Percentiles rank a stretch among this genome's conserved stretches.
These are phyloP conservation scores for Chouioia cunea DNA, from an alignment of 2,888 invertebrate species.

Conservation along the genomic window DNA sequence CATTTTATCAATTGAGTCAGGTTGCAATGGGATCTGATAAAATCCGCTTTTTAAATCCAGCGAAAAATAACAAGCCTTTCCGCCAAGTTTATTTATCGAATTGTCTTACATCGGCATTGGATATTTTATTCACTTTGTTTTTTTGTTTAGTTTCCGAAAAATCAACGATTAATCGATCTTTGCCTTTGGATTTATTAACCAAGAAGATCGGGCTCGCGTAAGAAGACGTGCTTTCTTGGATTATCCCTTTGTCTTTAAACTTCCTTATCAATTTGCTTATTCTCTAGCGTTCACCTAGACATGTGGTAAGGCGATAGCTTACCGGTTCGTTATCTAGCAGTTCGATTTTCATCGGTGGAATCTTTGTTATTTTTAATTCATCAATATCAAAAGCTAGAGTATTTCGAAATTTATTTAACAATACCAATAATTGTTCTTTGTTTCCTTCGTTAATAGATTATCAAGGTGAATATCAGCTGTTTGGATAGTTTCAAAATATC, in stretches of 20 bases:
- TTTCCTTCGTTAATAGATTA: conserved; percentile 20
- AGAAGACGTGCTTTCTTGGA: not conserved
- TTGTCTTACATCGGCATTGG: conserved; percentile 62
- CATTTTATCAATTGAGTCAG: too few relatives aligned
- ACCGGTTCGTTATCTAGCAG: not conserved
- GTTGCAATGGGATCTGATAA: too few relatives aligned
- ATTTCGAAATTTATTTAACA: conserved; percentile 31
- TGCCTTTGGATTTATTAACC: not conserved
- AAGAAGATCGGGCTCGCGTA: conserved; percentile 9
- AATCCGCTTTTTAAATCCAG: too few relatives aligned
- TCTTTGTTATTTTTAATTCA: conserved; percentile 4
- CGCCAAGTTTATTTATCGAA: conserved; percentile 56
- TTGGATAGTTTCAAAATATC: not conserved
- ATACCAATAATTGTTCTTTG: conserved; percentile 2
- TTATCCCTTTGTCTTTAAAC: not conserved
- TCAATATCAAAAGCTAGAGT: conserved; percentile 13
- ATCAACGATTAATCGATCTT: not conserved
- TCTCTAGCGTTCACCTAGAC: not conserved
- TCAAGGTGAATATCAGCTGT: conserved; percentile 22
- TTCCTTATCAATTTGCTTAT: not conserved
- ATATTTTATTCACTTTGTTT: conserved; percentile 50
- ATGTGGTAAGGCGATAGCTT: not conserved
- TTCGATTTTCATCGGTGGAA: not conserved
- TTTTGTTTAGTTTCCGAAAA: not conserved
- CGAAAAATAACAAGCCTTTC: conserved; percentile 54